Percentiles rank a stretch among this genome's conserved stretches.
phyloP scores from a whole-genome alignment of 2,113 vertebrate species.

The Lichenostomus cassidix region DNA sequence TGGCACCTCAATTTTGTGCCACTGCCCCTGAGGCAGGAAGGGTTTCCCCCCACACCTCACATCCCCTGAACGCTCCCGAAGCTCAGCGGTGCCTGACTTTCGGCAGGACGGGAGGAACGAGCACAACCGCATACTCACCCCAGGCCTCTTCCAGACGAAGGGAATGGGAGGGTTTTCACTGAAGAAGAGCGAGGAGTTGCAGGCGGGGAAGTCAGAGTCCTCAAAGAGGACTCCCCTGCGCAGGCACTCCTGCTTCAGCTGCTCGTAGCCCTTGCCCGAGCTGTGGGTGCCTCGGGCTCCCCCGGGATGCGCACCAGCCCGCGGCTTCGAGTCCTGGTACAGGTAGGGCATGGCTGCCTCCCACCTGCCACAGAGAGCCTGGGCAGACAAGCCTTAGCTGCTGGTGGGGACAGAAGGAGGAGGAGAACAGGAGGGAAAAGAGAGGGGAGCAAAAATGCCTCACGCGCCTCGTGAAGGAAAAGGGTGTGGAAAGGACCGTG shows the following conservation, averaged over 20 bases:
- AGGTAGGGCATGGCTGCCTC: slow-evolving; percentile 77
- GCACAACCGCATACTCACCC: slow-evolving; percentile 67
- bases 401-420: accelerated
- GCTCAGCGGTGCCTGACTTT: accelerated
- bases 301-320: not conserved
- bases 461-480: not conserved
- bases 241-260: slow-evolving; percentile 83
- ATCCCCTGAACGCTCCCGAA: accelerated
- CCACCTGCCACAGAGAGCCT: not conserved
- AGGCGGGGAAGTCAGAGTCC: slow-evolving; percentile 86
- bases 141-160: slow-evolving; percentile 90
- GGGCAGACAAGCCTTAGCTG: not conserved
- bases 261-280: slow-evolving; percentile 78
- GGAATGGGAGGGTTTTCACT: slow-evolving; percentile 80
- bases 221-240: slow-evolving; percentile 79
- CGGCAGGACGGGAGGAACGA: no score
- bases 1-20: accelerated
- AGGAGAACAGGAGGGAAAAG: not conserved
- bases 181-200: slow-evolving; percentile 83
- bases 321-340: slow-evolving; percentile 25
- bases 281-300: slow-evolving; percentile 64
- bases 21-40: not conserved
- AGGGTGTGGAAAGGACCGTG: not conserved
- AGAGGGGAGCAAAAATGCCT: not conserved
- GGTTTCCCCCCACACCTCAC: accelerated